phyloP scores from a whole-genome alignment of 2,888 invertebrate species.

The Nomada fucata region DNA sequence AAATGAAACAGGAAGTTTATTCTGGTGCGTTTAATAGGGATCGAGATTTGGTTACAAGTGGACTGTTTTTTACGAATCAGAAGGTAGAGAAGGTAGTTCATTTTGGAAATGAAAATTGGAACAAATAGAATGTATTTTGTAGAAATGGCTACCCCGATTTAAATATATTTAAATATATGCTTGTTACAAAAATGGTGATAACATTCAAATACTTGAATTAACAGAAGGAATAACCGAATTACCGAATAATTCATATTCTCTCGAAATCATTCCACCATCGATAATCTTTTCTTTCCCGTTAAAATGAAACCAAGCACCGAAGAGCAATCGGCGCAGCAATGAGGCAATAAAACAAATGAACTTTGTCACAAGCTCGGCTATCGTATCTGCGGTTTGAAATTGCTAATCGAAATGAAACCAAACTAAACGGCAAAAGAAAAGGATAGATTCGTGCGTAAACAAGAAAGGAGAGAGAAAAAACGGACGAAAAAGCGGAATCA shows the following conservation, averaged over 20 bases:
- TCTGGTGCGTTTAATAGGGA: no score
- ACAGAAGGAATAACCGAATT: no score
- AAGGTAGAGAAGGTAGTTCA: no score
- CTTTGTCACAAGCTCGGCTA: not conserved
- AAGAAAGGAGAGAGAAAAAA: not conserved
- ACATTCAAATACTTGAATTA: no score
- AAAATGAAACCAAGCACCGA: not conserved
- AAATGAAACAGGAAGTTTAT: no score
- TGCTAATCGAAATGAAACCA: conserved; percentile 8
- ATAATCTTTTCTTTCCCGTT: not conserved
- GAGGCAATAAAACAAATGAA: conserved; percentile 22
- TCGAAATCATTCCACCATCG: not conserved
- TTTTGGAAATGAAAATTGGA: no score
- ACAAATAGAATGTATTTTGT: no score
- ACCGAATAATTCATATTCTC: not conserved
- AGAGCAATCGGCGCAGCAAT: not conserved
- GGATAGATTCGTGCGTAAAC: not conserved
- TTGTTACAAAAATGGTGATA: no score
- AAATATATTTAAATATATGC: no score
- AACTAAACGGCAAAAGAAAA: not conserved
- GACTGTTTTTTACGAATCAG: no score
- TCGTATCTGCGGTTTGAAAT: not conserved
- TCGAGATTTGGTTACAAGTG: no score
- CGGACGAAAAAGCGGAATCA: not conserved
- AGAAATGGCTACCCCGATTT: no score